phyloP scores from a whole-genome alignment of 2,888 invertebrate genomes.

The Sinohyriopsis cumingii region DNA sequence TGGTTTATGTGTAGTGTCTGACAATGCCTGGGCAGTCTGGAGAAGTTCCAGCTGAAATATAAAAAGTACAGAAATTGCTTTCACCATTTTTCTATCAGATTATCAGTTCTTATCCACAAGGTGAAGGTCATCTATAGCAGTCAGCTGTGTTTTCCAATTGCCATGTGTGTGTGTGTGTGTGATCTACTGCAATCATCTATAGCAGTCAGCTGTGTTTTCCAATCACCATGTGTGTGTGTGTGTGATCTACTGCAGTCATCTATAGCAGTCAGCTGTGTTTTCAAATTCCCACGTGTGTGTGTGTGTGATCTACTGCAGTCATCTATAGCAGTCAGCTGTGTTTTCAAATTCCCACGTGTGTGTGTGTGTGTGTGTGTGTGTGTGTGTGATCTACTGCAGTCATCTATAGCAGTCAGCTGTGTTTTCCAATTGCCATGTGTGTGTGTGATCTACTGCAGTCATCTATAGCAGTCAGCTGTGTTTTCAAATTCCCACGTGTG shows the following conservation, averaged over 20 bases:
- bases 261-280: background rate
- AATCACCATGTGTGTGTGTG: background rate
- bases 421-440: no score
- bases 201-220: background rate
- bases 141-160: background rate
- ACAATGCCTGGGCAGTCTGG: constrained; percentile 56
- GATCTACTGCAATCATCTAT: background rate
- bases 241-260: background rate
- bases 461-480: background rate
- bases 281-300: background rate
- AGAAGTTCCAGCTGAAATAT: constrained; percentile 57
- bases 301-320: background rate
- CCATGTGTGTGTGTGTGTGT: background rate
- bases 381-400: background rate
- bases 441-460: background rate
- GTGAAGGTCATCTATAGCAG: background rate
- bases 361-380: background rate
- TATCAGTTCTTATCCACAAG: background rate
- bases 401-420: background rate
- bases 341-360: no score
- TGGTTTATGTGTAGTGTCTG: constrained; percentile 40
- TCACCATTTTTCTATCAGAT: background rate
- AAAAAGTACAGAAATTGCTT: constrained; percentile 7
- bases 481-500: background rate
- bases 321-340: background rate